A percentile compares a stretch with the other conserved stretches of the same genome.
phyloP scores from a whole-genome alignment of 2,113 vertebrate genomes.

The Heterotilapia buettikoferi region DNA sequence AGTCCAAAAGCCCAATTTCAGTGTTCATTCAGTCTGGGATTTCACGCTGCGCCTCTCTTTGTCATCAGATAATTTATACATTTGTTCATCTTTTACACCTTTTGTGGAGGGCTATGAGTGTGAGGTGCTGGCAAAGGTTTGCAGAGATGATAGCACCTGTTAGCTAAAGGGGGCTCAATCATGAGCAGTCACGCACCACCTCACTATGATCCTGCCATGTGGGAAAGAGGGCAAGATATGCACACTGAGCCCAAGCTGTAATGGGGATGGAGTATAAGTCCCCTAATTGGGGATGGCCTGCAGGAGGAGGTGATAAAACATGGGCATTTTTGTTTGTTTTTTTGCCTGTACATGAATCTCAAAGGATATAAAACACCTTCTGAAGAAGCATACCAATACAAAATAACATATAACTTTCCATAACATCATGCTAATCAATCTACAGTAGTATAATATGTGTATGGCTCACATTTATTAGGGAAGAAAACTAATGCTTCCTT shows the following conservation, averaged over 20 bases:
- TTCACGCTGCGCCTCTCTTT: slow-evolving; percentile 25
- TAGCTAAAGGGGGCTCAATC: slow-evolving; percentile 52
- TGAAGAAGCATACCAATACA: neutral
- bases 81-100: slow-evolving; percentile 42
- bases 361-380: neutral
- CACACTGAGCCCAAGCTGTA: neutral
- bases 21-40: slow-evolving; percentile 24
- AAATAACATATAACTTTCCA: neutral
- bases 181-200: slow-evolving; percentile 43
- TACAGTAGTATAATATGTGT: slow-evolving; percentile 32
- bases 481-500: slow-evolving; percentile 17
- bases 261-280: neutral
- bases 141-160: slow-evolving; percentile 47
- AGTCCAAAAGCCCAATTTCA: slow-evolving; percentile 7
- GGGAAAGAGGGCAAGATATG: slow-evolving; percentile 15
- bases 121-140: neutral
- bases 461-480: neutral
- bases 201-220: slow-evolving; percentile 3
- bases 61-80: slow-evolving; percentile 42
- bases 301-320: neutral
- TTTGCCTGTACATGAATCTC: neutral
- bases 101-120: neutral
- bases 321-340: neutral
- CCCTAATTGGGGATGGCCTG: slow-evolving; percentile 14
- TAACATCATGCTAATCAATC: slow-evolving; percentile 9